Evolutionary conservation across 1,140 invertebrate genomes (phyloP).

Genomic region (Zelostemma sp.): DNA sequence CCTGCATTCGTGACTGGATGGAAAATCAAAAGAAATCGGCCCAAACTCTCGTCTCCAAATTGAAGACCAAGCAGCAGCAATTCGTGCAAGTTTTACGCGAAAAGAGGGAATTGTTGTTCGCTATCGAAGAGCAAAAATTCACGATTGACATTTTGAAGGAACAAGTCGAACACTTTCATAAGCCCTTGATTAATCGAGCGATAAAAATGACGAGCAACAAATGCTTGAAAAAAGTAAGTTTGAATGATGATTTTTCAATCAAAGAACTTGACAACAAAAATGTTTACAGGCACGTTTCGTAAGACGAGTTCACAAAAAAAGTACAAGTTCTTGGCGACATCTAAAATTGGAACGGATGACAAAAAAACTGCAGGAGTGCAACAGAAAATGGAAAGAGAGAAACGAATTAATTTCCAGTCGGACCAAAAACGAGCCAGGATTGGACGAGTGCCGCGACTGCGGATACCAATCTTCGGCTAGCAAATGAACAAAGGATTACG

Average conservation of each 20-base stretch:
- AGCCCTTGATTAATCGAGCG: conserved; percentile 15
- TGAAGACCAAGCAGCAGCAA: conserved; percentile 54
- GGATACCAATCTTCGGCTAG: conserved; percentile 59
- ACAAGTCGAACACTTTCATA: conserved; percentile 48
- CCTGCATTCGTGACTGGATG: conserved; percentile 56
- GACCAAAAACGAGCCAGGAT: conserved; percentile 22
- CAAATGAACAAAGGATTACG: conserved; percentile 39
- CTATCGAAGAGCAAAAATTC: conserved; percentile 40
- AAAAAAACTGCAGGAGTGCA: conserved; percentile 42
- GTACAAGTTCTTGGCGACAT: conserved; percentile 37
- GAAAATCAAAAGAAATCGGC: conserved; percentile 51
- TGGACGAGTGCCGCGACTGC: conserved; percentile 51
- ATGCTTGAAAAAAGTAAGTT: conserved; percentile 2
- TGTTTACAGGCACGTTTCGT: conserved; percentile 38
- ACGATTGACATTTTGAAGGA: conserved; percentile 40
- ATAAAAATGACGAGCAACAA: conserved; percentile 23
- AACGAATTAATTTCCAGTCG: conserved; percentile 8
- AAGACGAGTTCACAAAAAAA: conserved; percentile 2
- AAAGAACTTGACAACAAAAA: not conserved
- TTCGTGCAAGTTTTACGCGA: conserved; percentile 46
- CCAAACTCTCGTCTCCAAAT: conserved; percentile 40
- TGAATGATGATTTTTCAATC: not conserved
- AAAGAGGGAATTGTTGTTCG: conserved; percentile 52
- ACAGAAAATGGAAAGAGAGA: conserved; percentile 18
- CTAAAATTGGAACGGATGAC: conserved; percentile 47